phyloP scores from a whole-genome alignment of 2,888 invertebrate genomes.

The Aspidiotus destructor region DNA sequence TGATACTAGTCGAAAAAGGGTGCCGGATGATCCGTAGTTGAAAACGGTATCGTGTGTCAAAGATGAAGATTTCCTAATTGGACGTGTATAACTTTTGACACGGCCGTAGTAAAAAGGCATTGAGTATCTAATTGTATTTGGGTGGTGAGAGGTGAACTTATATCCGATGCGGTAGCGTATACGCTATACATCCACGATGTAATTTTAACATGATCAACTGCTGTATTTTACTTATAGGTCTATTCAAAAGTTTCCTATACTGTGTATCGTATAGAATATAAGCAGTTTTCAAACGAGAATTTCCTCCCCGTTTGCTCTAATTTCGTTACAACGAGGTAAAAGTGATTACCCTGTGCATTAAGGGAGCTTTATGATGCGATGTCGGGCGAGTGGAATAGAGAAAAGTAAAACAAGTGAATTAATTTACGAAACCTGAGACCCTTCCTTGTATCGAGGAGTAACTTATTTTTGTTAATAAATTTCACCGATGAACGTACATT shows the following conservation, averaged over 20 bases:
- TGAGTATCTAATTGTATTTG: not conserved
- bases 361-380: not conserved
- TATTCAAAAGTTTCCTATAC: not conserved
- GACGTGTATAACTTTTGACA: constrained; percentile 33
- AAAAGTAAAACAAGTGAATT: not conserved
- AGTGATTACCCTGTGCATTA: not conserved
- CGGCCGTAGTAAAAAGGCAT: constrained; percentile 9
- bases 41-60: constrained; percentile 26
- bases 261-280: not conserved
- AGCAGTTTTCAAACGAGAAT: not conserved
- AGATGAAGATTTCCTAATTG: constrained; percentile 28
- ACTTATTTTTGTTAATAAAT: too few species aligned
- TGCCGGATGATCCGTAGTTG: not conserved
- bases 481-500: too few species aligned
- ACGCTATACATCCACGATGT: not conserved
- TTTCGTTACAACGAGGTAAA: not conserved
- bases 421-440: not conserved
- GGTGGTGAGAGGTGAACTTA: not conserved
- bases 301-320: not conserved
- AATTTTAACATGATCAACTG: not conserved
- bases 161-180: not conserved
- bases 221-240: not conserved
- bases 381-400: not conserved
- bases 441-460: too few species aligned
- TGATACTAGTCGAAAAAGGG: constrained; percentile 21